A percentile compares a stretch with the other conserved stretches of the same genome.
Conservation (phyloP, 2,888 invertebrate genomes). For the Acleris emargana region DNA sequence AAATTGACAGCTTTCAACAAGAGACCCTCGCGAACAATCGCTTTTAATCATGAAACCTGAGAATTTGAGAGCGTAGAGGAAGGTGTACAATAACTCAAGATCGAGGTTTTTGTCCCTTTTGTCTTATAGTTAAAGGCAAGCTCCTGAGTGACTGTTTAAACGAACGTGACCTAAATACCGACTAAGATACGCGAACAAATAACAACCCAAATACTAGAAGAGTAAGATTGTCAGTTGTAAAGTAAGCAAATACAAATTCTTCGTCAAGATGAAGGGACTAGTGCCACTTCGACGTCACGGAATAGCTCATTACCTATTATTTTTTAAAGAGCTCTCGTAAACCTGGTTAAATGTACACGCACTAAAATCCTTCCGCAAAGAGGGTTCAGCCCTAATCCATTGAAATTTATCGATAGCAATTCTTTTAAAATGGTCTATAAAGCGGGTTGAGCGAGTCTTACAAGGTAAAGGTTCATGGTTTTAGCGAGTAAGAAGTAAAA, state of each 20-base stretch:
- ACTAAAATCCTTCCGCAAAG: slow-evolving; percentile 47
- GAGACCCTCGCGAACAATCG: slow-evolving; percentile 50
- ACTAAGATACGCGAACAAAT: slow-evolving; percentile 7
- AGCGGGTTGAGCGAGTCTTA: slow-evolving; percentile 48
- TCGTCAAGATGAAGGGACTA: slow-evolving; percentile 22
- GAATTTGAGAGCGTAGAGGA: slow-evolving; percentile 40
- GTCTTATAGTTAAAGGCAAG: slow-evolving; percentile 36
- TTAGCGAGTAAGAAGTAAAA: slow-evolving; percentile 42
- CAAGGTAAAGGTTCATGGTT: slow-evolving; percentile 52
- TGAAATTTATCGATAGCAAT: slow-evolving; percentile 57
- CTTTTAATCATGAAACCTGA: slow-evolving; percentile 61
- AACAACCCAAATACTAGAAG: slow-evolving; percentile 3
- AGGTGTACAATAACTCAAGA: slow-evolving; percentile 31
- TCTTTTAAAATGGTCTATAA: slow-evolving; percentile 56
- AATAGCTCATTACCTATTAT: slow-evolving; percentile 36
- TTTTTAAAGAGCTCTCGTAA: slow-evolving; percentile 34
- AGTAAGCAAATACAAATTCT: slow-evolving; percentile 11
- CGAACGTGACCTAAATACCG: slow-evolving; percentile 33
- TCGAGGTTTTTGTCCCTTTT: slow-evolving; percentile 36
- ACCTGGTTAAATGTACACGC: slow-evolving; percentile 41
- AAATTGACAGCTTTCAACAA: slow-evolving; percentile 53
- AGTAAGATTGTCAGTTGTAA: slow-evolving; percentile 19
- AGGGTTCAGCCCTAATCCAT: slow-evolving; percentile 49
- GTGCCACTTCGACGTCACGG: slow-evolving; percentile 27
- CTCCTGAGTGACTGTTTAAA: slow-evolving; percentile 27